phyloP scores from a whole-genome alignment of 2,113 vertebrate genomes.

The Oreochromis niloticus region DNA sequence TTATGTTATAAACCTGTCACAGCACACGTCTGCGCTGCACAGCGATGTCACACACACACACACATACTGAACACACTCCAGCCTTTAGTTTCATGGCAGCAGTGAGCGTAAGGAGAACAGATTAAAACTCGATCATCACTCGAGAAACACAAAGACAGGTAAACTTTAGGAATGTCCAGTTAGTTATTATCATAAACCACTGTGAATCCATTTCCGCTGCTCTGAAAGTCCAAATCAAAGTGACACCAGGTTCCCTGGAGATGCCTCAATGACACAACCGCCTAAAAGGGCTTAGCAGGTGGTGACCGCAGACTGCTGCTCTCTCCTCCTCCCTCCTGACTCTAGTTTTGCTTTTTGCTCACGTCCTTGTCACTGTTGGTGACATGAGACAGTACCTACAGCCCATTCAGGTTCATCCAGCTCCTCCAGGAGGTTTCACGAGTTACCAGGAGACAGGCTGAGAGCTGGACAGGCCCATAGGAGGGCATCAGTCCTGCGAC shows the following conservation, averaged over 20 bases:
- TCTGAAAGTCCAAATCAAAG: not conserved
- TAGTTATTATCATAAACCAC: not conserved
- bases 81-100: not conserved
- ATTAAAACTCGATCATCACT: not conserved
- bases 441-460: not conserved
- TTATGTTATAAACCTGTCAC: not conserved
- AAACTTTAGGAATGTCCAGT: not conserved
- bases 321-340: not conserved
- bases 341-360: not conserved
- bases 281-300: fast-evolving
- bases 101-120: not conserved
- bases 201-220: not conserved
- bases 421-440: not conserved
- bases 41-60: not conserved
- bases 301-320: not conserved
- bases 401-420: not conserved
- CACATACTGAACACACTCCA: not conserved
- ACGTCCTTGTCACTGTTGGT: not conserved
- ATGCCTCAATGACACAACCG: not conserved
- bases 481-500: not conserved
- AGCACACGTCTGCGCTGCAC: not conserved
- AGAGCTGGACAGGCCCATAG: not conserved
- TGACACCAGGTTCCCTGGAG: fast-evolving
- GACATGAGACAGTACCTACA: not conserved
- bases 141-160: not conserved